phyloP scores from a whole-genome alignment of 2,888 invertebrate species.

The Baccha elongata region DNA sequence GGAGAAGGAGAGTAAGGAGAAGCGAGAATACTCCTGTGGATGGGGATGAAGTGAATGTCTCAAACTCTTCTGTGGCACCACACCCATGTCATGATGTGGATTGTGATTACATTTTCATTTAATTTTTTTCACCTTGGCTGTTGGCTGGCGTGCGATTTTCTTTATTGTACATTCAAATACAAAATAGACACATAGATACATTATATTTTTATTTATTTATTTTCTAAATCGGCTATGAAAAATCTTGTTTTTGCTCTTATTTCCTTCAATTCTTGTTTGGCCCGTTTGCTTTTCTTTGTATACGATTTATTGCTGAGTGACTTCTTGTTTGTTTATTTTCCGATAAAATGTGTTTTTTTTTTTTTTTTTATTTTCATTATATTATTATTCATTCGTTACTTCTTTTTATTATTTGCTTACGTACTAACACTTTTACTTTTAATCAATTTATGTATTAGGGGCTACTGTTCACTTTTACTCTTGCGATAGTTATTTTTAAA shows the following conservation, averaged over 20 bases:
- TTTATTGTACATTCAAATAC: conserved; percentile 54
- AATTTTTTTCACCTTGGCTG: conserved; percentile 74
- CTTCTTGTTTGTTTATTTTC: conserved; percentile 72
- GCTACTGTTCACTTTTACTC: conserved; percentile 73
- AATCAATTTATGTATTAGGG: conserved; percentile 69
- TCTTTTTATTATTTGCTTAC: conserved; percentile 67
- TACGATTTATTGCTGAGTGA: conserved; percentile 65
- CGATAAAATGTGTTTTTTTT: conserved; percentile 30
- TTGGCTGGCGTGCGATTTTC: conserved; percentile 74
- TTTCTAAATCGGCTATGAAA: conserved; percentile 72
- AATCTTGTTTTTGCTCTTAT: conserved; percentile 73
- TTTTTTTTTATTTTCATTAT: background rate
- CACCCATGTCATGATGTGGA: conserved; percentile 74
- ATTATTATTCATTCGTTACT: conserved; percentile 21
- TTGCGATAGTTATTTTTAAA: conserved; percentile 61
- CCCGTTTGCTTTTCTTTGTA: conserved; percentile 67
- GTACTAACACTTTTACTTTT: conserved; percentile 74
- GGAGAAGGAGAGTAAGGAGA: conserved; percentile 17
- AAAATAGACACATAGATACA: background rate
- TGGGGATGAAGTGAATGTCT: conserved; percentile 74
- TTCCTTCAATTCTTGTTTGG: conserved; percentile 72
- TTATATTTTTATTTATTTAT: conserved; percentile 67
- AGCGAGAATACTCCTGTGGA: conserved; percentile 38
- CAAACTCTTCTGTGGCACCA: conserved; percentile 71
- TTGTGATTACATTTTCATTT: conserved; percentile 74